phyloP scores from a whole-genome alignment of 2,888 invertebrate genomes.

The Ptychoptera contaminata region DNA sequence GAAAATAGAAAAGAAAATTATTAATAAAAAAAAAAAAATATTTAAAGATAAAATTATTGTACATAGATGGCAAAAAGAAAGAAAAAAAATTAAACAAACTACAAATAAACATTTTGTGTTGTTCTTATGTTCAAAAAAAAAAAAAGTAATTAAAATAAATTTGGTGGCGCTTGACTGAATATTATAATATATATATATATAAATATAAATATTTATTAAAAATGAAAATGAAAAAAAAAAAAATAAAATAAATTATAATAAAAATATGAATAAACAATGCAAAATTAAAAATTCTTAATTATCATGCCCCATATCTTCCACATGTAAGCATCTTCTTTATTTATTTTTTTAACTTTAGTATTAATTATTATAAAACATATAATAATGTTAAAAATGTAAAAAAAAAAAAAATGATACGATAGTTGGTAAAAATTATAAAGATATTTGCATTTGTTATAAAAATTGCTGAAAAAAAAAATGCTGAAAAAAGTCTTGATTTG shows the following conservation, averaged over 20 bases:
- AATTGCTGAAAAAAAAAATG: too few relatives aligned
- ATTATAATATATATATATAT: constrained; percentile 1
- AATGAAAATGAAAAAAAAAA: constrained; percentile 1
- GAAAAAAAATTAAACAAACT: neutral
- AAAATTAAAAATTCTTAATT: too few relatives aligned
- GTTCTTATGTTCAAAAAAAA: constrained; percentile 1
- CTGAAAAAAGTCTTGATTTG: too few relatives aligned
- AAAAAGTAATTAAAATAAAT: neutral
- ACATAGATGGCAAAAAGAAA: neutral
- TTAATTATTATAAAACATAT: too few relatives aligned
- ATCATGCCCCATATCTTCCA: neutral
- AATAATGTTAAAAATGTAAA: too few relatives aligned
- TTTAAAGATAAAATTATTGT: neutral
- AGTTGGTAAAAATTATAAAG: too few relatives aligned
- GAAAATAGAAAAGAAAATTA: neutral
- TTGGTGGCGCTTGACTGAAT: constrained; percentile 1
- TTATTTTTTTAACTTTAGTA: too few relatives aligned
- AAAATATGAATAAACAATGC: neutral
- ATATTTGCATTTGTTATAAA: too few relatives aligned
- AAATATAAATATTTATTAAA: neutral
- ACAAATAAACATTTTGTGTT: neutral
- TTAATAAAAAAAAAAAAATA: neutral
- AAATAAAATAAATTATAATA: neutral
- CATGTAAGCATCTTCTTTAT: too few relatives aligned
- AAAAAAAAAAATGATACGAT: too few relatives aligned